A percentile compares a stretch with the other conserved stretches of the same genome.
phyloP scores from a whole-genome alignment of 1,140 invertebrate species.

The Eubasilissa regina region DNA sequence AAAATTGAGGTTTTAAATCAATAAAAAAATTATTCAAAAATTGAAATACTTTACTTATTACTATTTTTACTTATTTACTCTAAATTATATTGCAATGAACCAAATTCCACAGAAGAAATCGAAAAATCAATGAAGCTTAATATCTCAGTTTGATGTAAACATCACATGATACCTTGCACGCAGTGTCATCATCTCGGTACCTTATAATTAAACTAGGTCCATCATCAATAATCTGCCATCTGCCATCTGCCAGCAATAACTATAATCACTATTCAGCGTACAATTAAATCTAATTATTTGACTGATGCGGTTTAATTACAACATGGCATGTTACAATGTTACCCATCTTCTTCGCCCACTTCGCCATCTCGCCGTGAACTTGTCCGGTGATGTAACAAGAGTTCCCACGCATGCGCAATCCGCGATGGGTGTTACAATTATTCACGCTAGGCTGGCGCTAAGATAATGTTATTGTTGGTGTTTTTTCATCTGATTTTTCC shows the following conservation, averaged over 20 bases:
- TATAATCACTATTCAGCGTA: background rate
- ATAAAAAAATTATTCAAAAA: too few species aligned
- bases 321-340: constrained; percentile 6
- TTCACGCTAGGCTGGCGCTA: constrained; percentile 29
- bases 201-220: too few species aligned
- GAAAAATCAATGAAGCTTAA: too few species aligned
- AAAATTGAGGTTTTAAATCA: too few species aligned
- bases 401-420: constrained; percentile 40
- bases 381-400: constrained; percentile 23
- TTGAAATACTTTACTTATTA: too few species aligned
- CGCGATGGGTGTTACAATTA: constrained; percentile 37
- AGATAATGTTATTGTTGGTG: constrained; percentile 19
- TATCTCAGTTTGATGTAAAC: too few species aligned
- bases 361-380: constrained; percentile 36
- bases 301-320: constrained; percentile 4
- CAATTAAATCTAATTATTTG: constrained; percentile 4
- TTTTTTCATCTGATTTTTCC: constrained; percentile 22
- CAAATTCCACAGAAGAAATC: too few species aligned
- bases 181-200: too few species aligned
- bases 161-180: too few species aligned
- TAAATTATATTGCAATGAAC: too few species aligned
- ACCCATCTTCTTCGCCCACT: background rate
- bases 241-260: background rate
- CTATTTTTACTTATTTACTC: too few species aligned
- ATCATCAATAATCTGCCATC: background rate